Evolutionary conservation across 2,113 vertebrate genomes (phyloP).

Genomic region (Vicugna pacos): DNA sequence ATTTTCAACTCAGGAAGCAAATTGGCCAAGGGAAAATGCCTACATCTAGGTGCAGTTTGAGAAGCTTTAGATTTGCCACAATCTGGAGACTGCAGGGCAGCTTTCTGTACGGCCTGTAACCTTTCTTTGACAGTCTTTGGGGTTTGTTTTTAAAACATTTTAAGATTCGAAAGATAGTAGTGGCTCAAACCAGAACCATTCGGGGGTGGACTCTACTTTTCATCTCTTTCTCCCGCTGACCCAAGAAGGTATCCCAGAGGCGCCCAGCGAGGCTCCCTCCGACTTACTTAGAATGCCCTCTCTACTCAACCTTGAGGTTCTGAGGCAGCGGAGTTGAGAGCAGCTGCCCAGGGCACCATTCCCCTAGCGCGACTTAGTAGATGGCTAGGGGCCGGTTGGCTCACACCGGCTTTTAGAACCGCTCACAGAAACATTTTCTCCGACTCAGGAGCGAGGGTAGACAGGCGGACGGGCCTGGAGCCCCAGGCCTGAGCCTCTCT

Average conservation of each 20-base stretch:
- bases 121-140: constrained; percentile 8
- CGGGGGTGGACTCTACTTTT: constrained; percentile 35
- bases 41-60: background rate
- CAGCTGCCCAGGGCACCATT: background rate
- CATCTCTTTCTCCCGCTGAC: constrained; percentile 33
- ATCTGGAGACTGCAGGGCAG: background rate
- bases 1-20: constrained; percentile 11
- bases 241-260: background rate
- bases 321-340: background rate
- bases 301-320: background rate
- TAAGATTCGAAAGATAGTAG: constrained; percentile 35
- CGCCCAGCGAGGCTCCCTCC: background rate
- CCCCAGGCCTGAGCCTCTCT: background rate
- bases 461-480: background rate
- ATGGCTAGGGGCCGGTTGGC: background rate
- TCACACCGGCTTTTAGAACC: background rate
- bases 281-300: background rate
- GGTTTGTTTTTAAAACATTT: constrained; percentile 59
- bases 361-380: background rate
- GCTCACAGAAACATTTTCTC: background rate
- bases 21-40: constrained; percentile 20
- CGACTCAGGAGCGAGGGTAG: background rate
- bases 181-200: background rate
- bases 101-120: background rate
- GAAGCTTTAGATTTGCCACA: background rate